These are phyloP conservation scores for Anisognathus igniventris DNA, from an alignment of 2,797 vertebrate genomes.

Conservation along the genomic window DNA sequence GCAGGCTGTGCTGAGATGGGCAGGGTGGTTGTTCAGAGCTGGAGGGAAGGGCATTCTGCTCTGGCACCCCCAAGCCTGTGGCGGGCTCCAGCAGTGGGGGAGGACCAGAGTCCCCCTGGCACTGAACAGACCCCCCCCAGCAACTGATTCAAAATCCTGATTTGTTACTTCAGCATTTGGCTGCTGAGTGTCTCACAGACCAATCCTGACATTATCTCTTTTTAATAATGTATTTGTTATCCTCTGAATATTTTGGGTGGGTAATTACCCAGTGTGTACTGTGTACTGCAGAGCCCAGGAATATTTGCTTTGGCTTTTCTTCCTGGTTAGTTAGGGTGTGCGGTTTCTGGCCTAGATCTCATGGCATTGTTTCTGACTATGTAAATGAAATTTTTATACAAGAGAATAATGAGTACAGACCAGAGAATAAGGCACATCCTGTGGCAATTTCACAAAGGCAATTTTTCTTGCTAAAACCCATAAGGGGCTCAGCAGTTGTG, in stretches of 20 bases:
- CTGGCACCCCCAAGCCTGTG: rapidly evolving
- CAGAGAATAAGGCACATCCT: slow-evolving; percentile 52
- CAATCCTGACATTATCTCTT: background rate
- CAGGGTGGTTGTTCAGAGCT: background rate
- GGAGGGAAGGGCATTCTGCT: background rate
- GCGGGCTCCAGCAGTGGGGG: rapidly evolving
- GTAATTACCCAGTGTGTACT: background rate
- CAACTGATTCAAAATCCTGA: rapidly evolving
- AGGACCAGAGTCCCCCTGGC: rapidly evolving
- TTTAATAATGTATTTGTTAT: background rate
- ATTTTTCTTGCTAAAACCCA: slow-evolving; percentile 4
- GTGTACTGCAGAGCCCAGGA: slow-evolving; percentile 13
- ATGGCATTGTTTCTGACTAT: slow-evolving; percentile 52
- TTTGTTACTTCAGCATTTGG: background rate
- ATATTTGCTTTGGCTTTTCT: slow-evolving; percentile 59
- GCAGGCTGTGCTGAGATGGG: background rate
- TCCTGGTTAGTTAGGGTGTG: slow-evolving; percentile 25
- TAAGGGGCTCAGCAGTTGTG: background rate
- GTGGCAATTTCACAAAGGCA: slow-evolving; percentile 37
- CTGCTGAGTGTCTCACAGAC: background rate
- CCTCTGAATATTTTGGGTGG: background rate
- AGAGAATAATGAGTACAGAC: slow-evolving; percentile 40
- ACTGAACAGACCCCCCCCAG: rapidly evolving
- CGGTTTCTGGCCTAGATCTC: slow-evolving; percentile 13
- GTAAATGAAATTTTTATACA: slow-evolving; percentile 36